Percentiles rank a stretch among this genome's conserved stretches.
These are phyloP conservation scores for Drosophila longiperda DNA, from an alignment of 2,888 invertebrate genomes.

Conservation along the genomic window DNA sequence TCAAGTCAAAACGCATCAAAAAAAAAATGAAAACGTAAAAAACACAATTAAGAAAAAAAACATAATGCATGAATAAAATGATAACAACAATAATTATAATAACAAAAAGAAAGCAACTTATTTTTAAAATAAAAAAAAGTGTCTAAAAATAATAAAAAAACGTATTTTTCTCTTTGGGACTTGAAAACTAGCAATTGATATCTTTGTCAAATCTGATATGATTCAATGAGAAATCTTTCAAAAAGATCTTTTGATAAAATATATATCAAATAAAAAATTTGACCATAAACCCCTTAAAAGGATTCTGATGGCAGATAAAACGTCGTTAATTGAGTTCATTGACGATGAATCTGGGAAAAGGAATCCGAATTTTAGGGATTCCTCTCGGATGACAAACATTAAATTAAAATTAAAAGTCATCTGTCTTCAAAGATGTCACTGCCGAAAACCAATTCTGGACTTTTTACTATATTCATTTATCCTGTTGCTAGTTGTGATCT, in stretches of 20 bases:
- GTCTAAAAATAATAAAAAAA: conserved; percentile 31
- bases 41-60: conserved; percentile 26
- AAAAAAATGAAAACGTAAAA: conserved; percentile 7
- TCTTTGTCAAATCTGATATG: background rate
- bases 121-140: conserved; percentile 55
- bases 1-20: conserved; percentile 62
- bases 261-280: background rate
- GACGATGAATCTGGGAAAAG: background rate
- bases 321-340: conserved; percentile 14
- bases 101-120: conserved; percentile 27
- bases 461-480: conserved; percentile 6
- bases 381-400: background rate
- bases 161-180: background rate
- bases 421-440: conserved; percentile 46
- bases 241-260: background rate
- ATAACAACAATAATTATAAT: conserved; percentile 30
- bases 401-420: conserved; percentile 6
- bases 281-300: background rate
- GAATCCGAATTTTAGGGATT: background rate
- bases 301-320: conserved; percentile 24
- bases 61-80: conserved; percentile 53
- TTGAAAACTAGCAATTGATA: background rate
- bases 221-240: background rate
- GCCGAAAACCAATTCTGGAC: conserved; percentile 53
- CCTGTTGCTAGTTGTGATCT: conserved; percentile 65